phyloP scores from a whole-genome alignment of 2,888 invertebrate genomes.

The Athalia rosae region DNA sequence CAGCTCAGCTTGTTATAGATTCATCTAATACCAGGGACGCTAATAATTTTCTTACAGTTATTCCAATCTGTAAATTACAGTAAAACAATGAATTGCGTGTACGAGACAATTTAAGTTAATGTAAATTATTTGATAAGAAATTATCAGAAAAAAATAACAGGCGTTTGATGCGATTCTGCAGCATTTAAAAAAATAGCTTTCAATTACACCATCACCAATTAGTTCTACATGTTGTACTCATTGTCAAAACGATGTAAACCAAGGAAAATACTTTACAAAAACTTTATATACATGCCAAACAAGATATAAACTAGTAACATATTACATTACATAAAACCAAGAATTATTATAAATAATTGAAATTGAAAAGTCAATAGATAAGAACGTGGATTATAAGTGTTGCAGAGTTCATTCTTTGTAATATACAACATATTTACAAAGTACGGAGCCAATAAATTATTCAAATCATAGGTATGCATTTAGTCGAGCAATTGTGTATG shows the following conservation, averaged over 20 bases:
- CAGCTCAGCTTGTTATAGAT: no score
- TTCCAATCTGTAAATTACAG: no score
- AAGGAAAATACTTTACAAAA: constrained; percentile 37
- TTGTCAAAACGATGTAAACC: constrained; percentile 29
- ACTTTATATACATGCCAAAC: constrained; percentile 45
- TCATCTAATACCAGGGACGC: no score
- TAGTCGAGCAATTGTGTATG: constrained; percentile 30
- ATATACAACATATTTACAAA: constrained; percentile 42
- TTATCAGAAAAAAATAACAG: background rate
- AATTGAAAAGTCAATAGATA: constrained; percentile 22
- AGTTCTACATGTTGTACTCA: constrained; percentile 35
- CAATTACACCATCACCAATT: constrained; percentile 32
- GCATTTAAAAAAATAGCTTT: constrained; percentile 11
- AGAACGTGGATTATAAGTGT: constrained; percentile 41
- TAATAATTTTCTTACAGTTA: no score
- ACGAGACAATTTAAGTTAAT: background rate
- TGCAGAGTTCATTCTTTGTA: constrained; percentile 42
- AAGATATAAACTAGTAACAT: constrained; percentile 43
- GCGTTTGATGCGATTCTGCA: constrained; percentile 16
- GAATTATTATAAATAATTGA: constrained; percentile 12
- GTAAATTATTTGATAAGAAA: constrained; percentile 34
- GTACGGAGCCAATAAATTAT: constrained; percentile 39
- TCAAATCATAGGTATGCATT: constrained; percentile 28
- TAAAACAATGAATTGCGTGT: no score
- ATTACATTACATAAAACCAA: constrained; percentile 43